These are phyloP conservation scores for Mesorhabditis spiculigera DNA, from an alignment of 2,888 invertebrate genomes.

Conservation along the genomic window DNA sequence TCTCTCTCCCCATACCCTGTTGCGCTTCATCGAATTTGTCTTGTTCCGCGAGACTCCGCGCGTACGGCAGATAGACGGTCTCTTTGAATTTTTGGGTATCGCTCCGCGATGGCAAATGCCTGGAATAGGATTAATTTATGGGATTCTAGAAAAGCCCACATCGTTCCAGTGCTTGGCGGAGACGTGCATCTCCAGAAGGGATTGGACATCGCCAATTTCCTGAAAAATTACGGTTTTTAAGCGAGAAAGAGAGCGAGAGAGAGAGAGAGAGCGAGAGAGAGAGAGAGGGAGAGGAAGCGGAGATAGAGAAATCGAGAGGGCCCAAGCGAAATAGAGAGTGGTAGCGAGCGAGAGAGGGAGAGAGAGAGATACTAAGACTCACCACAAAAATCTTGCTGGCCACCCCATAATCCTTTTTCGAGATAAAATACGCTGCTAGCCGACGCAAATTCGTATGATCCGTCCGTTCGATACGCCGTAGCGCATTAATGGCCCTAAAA, in stretches of 20 bases:
- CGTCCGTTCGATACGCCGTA: slow-evolving; percentile 75
- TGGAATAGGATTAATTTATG: slow-evolving; percentile 36
- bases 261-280: too few species aligned
- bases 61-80: slow-evolving; percentile 90
- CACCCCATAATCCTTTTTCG: slow-evolving; percentile 67
- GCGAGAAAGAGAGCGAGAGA: too few species aligned
- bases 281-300: too few species aligned
- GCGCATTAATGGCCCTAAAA: slow-evolving; percentile 81
- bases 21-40: slow-evolving; percentile 95
- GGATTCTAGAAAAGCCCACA: slow-evolving; percentile 60
- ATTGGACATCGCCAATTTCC: slow-evolving; percentile 63
- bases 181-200: slow-evolving; percentile 66
- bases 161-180: slow-evolving; percentile 90
- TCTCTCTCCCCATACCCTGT: slow-evolving; percentile 69
- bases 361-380: too few species aligned
- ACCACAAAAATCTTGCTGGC: slow-evolving; percentile 78
- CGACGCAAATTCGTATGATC: slow-evolving; percentile 76
- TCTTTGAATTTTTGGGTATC: slow-evolving; percentile 79
- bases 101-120: slow-evolving; percentile 81
- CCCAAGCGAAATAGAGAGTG: too few species aligned
- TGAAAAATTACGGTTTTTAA: too few species aligned
- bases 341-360: too few species aligned
- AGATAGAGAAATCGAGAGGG: too few species aligned
- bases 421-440: slow-evolving; percentile 71
- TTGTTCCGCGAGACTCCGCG: slow-evolving; percentile 87